Evolutionary conservation across 1,140 invertebrate species (phyloP).

Genomic region (Heliconius himera): DNA sequence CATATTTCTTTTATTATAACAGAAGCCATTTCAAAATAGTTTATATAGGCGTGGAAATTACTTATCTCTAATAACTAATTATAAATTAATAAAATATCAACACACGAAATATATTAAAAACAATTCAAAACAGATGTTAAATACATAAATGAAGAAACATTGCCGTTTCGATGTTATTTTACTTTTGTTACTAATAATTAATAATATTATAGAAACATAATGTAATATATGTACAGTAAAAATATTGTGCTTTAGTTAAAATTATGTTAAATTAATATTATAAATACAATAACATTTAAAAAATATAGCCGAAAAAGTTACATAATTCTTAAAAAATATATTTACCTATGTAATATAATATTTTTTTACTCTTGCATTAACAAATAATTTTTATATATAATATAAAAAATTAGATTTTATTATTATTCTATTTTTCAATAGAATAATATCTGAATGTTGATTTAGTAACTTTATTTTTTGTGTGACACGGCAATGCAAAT

Average conservation of each 20-base stretch:
- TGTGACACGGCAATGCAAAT: not conserved
- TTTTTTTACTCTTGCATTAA: not conserved
- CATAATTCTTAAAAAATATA: not conserved
- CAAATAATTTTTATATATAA: too few species aligned
- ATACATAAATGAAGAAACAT: not conserved
- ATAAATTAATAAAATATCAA: not conserved
- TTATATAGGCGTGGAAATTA: not conserved
- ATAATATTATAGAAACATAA: not conserved
- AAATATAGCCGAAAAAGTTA: not conserved
- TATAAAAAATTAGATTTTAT: too few species aligned
- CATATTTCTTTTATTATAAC: not conserved
- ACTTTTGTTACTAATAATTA: not conserved
- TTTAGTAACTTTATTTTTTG: not conserved
- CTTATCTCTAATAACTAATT: not conserved
- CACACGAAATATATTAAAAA: not conserved
- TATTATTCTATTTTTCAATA: too few species aligned
- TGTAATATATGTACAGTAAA: not conserved
- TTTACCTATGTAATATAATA: not conserved
- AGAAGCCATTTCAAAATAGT: not conserved
- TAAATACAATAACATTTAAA: not conserved
- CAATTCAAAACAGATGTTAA: slow-evolving; percentile 4
- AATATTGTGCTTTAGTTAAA: not conserved
- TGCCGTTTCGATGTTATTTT: not conserved
- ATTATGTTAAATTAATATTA: not conserved
- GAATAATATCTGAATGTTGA: too few species aligned